phyloP scores from a whole-genome alignment of 2,113 vertebrate species.

The Condylura cristata region DNA sequence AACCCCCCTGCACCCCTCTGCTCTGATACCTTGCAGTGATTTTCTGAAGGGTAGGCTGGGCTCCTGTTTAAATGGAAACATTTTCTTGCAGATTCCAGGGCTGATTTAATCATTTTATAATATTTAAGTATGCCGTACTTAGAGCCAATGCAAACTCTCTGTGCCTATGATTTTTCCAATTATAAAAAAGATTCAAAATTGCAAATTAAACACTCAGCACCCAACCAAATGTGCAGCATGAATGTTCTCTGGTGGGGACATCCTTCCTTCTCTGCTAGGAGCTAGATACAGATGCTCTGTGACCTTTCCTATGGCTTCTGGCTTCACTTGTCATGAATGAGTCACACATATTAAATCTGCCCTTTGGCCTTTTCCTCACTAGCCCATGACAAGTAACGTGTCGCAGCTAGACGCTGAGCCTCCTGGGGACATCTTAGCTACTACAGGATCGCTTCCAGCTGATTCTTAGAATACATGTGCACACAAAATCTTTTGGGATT shows the following conservation, averaged over 20 bases:
- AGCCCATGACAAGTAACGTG: background rate
- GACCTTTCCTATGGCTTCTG: background rate
- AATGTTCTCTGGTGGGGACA: background rate
- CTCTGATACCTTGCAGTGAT: background rate
- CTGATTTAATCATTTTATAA: background rate
- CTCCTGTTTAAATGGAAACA: background rate
- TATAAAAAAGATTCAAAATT: slow-evolving; percentile 1
- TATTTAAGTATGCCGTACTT: background rate
- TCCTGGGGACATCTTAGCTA: background rate
- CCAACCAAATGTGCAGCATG: background rate
- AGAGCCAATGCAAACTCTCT: background rate
- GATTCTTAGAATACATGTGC: background rate
- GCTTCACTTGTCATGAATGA: background rate
- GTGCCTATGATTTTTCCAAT: background rate
- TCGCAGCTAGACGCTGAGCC: background rate
- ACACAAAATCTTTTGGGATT: background rate
- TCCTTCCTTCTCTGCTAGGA: background rate
- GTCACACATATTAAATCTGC: background rate
- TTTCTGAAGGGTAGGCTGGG: background rate
- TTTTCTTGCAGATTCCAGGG: background rate
- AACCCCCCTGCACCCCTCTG: background rate
- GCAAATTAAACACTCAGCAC: background rate
- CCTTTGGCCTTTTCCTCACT: slow-evolving; percentile 4
- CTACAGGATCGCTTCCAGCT: background rate
- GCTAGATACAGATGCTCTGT: background rate